phyloP scores from a whole-genome alignment of 1,140 invertebrate genomes.

The Pinna nobilis region DNA sequence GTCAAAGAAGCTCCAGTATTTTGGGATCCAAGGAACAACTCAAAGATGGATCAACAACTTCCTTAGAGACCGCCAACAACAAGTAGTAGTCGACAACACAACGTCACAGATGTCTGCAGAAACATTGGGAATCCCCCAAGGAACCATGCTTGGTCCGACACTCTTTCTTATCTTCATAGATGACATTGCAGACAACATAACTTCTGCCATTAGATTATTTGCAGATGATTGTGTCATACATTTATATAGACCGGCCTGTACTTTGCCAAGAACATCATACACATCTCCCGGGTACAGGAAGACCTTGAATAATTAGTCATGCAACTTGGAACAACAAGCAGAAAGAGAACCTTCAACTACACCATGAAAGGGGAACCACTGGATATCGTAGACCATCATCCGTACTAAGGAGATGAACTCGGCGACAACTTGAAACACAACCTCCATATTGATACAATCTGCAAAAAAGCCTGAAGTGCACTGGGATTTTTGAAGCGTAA shows the following conservation, averaged over 20 bases:
- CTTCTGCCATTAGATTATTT: conserved; percentile 14
- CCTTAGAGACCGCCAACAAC: conserved; percentile 24
- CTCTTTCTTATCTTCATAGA: conserved; percentile 2
- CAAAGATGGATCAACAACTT: conserved; percentile 28
- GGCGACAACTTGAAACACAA: conserved; percentile 1
- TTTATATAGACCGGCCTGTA: too few relatives aligned
- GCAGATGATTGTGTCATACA: conserved; percentile 34
- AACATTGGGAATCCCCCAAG: conserved; percentile 41
- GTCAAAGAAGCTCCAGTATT: conserved; percentile 17
- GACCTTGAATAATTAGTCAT: conserved; percentile 15
- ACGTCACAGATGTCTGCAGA: conserved; percentile 10
- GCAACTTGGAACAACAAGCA: conserved; percentile 7
- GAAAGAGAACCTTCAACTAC: background rate
- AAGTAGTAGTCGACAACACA: conserved; percentile 23
- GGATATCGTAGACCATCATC: conserved; percentile 16
- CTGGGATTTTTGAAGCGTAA: conserved; percentile 19
- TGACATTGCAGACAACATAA: conserved; percentile 10
- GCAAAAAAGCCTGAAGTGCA: conserved; percentile 15
- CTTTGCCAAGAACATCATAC: background rate
- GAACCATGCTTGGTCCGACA: conserved; percentile 30
- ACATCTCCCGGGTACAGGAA: background rate
- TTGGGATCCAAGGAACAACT: conserved; percentile 26
- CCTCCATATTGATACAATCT: background rate
- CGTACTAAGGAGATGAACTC: conserved; percentile 16
- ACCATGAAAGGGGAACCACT: conserved; percentile 11